Evolutionary conservation across 2,113 vertebrate genomes (phyloP).

Genomic region (Cairina moschata): DNA sequence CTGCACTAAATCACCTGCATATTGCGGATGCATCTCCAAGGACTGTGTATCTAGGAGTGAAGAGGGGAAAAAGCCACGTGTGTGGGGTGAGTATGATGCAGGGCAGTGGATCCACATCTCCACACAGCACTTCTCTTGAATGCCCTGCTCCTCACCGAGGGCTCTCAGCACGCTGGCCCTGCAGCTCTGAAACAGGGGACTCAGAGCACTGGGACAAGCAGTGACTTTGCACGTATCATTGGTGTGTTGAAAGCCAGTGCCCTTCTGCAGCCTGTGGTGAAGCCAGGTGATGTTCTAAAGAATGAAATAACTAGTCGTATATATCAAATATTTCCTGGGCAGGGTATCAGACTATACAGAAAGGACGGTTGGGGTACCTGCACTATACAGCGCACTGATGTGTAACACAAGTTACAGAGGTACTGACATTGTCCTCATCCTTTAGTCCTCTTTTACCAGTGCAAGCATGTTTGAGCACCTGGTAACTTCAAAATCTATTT

Average conservation of each 20-base stretch:
- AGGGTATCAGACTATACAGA: not conserved
- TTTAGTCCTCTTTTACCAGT: not conserved
- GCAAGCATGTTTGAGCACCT: not conserved
- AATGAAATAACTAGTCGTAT: not conserved
- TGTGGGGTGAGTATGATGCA: rapidly evolving
- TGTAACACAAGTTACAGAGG: not conserved
- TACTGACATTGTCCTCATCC: rapidly evolving
- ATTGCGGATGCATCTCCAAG: not conserved
- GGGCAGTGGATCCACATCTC: not conserved
- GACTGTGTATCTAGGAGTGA: not conserved
- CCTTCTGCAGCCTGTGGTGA: not conserved
- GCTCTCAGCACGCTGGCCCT: rapidly evolving
- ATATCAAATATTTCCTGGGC: not conserved
- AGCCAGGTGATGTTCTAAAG: not conserved
- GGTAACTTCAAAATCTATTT: not conserved
- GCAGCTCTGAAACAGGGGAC: not conserved
- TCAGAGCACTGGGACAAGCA: not conserved
- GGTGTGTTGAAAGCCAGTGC: not conserved
- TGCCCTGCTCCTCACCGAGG: rapidly evolving
- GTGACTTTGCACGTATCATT: not conserved
- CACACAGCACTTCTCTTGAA: rapidly evolving
- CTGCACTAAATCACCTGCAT: not conserved
- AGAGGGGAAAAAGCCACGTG: not conserved
- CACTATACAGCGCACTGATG: not conserved
- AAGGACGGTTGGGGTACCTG: not conserved